Evolutionary conservation across 37 sponge, comb jelly and placozoan species (phyloP), one percentile per base, ranked within the genome.

Genomic region (Geodia barretti): DNA sequence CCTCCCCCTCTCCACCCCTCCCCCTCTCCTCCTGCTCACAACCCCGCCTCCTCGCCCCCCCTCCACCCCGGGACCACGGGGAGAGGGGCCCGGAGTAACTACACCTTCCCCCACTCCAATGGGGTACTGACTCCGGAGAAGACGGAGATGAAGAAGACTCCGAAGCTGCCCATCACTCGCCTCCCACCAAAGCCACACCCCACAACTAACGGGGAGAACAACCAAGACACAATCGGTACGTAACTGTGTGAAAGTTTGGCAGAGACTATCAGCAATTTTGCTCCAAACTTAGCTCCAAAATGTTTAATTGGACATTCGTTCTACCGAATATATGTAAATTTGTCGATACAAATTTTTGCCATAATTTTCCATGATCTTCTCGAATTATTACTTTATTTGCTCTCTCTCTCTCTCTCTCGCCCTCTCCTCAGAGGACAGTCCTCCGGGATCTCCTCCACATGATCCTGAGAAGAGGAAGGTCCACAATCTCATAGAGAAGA

Each of bases 401-500:
- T 65, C 20, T 26, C 25, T 11, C 7, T 7, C 24, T 72, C 24
- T 1, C 3, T 25, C 17, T 39, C 64, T 5, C 64, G 24, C 30
- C 2, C 68, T 29, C 41, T 54, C 26, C 63, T 21, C 54, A 47
- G 54, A 47, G 54, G 54, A 47, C 11, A 47, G 11, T 14, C 54
- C 54, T 17, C 54, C 54, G 7, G 54, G 54, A 17, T 47, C 54
- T 47, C 54, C 54, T 14, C 54, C 54, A 47, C 54, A 47, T 17
- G 78, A 72, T 0, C 82, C 82, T 29, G 76, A 74, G 26, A 83
- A 88, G 78, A 73, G 89, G 63, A 92, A 88, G 68, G 91, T 91
- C n/a, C 98, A 98, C 79, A 98, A 98, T 77, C 89, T 93, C 21
- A 95, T 98, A 64, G 98, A 98, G 88, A 82, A 93, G 79, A 92